Base-by-base conservation (phyloP, 2,888 invertebrate species). In the Tipula lateralis region DNA sequence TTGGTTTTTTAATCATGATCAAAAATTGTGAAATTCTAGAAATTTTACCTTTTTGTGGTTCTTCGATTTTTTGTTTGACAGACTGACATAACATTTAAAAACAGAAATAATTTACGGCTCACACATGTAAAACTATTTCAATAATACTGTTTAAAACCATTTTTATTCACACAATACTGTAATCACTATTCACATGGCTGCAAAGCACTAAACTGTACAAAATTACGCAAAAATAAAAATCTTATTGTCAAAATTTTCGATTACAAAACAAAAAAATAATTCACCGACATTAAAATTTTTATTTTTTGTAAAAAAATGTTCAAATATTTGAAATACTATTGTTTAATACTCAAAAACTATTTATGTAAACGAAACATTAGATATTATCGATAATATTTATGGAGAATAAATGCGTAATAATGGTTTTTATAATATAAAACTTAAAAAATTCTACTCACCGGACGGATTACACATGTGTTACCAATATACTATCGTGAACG, bases 381-480 rank as follows among this genome's bases (percentile, higher is more conserved):
- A 6, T 66, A 66, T 19, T 66, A 13, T 66, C 0, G 66, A 16
- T 16, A 16, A 0, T 50, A 1, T 66, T 66, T 24, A 12, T 2
- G n/a, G 16, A 50, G 5, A 50, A 50, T 19, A 50, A 66, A 66
- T 24, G 12, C 19, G n/a, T 66, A 1, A 9, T 66, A 66, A 66
- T 13, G 2, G 24, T 66, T 66, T 66, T 66, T 24, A 12, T 66
- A 66, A 66, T 66, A 24, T 9, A 66, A 13, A 66, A 66, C 24
- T 24, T 19, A 24, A 66, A 66, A 24, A 24, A 82, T 82, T 84
- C 19, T 39, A 85, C 84, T 85, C 85, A 85, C 84, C 85, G 84
- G 84, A 84, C 83, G 83, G 82, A 82, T 82, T 81, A 39, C 83
- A 85, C 85, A 85, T 85, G 84, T 85, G 85, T 85, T 84, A 32